Evolutionary conservation across 2,797 vertebrate species (phyloP), one percentile per base, ranked within the genome.

Genomic region (Mus caroli): DNA sequence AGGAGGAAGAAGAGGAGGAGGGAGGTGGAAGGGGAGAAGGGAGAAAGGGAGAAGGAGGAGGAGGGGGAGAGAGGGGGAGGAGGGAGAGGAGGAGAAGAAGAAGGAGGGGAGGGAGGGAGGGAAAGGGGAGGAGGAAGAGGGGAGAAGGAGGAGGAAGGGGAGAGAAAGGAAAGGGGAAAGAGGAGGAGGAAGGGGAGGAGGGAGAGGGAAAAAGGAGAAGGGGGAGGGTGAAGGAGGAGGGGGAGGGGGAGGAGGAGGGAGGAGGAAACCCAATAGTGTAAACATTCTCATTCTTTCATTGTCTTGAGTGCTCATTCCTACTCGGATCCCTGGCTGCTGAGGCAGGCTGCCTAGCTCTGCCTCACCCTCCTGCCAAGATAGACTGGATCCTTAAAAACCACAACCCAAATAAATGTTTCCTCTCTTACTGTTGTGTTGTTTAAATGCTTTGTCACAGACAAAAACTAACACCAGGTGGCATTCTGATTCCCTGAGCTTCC

Each of bases 401-500:
- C 40, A 78, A 34, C 58, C 60, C 43, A 17, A 64, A 58, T 3
- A 50, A 77, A 19, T 9, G 8, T 78, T 64, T 19, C 31, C 58
- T 78, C 34, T 31, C 88, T 64, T 19, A 52, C 15, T 12, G 4
- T 19, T 62, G 22, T 78, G 46, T 37, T 11, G 13, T 62, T 90
- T 19, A 17, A 58, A 34, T 77, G 34, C 46, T 78, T 64, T 64
- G 88, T 77, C 13, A 19, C 10, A n/a, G 43, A 78, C 56, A 76
- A 64, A 89, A 6, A 15, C 54, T 88, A 76, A 89, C 4, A 12
- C 31, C 13, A 50, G 2, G 24, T 85, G 76, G 52, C 58, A 31
- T n/a, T 96, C 88, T 24, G 52, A 58, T 80, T 90, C 90, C n/a
- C 54, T 28, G 62, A 92, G 82, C 31, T 24, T 91, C 71, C 24